phyloP scores from a whole-genome alignment of 2,888 invertebrate genomes.

The Peribatodes rhomboidaria region DNA sequence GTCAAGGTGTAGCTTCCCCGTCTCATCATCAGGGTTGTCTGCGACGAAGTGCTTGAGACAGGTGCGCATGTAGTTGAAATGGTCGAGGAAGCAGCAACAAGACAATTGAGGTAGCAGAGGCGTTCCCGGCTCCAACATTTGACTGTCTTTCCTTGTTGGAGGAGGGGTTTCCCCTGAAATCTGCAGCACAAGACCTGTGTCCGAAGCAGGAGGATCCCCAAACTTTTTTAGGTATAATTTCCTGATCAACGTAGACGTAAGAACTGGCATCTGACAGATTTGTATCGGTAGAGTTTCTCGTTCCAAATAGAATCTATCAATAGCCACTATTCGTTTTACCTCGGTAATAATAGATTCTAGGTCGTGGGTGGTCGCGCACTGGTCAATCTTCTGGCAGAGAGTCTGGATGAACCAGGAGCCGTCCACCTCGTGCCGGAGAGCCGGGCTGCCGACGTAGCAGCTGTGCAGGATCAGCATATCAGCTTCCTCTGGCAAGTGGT shows the following conservation, averaged over 20 bases:
- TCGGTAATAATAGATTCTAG: conserved; percentile 71
- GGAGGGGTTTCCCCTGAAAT: background rate
- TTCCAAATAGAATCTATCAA: conserved; percentile 50
- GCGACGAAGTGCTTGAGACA: conserved; percentile 26
- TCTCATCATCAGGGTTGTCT: conserved; percentile 41
- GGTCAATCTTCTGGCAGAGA: conserved; percentile 67
- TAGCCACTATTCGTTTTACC: conserved; percentile 70
- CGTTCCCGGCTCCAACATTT: conserved; percentile 41
- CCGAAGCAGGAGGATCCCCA: conserved; percentile 44
- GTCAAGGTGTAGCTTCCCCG: conserved; percentile 36
- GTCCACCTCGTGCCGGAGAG: conserved; percentile 46
- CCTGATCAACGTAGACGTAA: conserved; percentile 61
- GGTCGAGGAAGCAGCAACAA: conserved; percentile 61
- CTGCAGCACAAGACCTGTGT: conserved; percentile 4
- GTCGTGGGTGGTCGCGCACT: conserved; percentile 59
- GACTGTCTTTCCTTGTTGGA: conserved; percentile 24
- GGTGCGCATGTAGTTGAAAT: conserved; percentile 59
- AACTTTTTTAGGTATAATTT: conserved; percentile 64
- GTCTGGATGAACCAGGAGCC: conserved; percentile 79
- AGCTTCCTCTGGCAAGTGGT: conserved; percentile 72
- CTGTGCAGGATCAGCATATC: conserved; percentile 75
- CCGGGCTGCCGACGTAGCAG: conserved; percentile 69
- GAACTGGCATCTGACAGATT: conserved; percentile 40
- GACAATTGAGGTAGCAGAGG: conserved; percentile 55
- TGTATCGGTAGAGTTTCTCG: conserved; percentile 21